phyloP scores from a whole-genome alignment of 2,113 vertebrate genomes.

The Lonchura striata region DNA sequence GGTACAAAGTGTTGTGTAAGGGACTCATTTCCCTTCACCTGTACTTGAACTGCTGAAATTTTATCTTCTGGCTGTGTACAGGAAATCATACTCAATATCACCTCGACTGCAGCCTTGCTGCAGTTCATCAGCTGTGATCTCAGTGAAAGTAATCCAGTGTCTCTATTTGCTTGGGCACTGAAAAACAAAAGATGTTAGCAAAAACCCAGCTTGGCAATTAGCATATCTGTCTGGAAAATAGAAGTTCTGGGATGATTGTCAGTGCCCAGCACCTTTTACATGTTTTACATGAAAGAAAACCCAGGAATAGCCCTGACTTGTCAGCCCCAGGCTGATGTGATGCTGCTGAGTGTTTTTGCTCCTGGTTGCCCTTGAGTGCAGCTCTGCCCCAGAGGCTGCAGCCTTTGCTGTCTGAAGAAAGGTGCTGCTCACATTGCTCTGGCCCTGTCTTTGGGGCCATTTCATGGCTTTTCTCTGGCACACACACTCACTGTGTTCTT shows the following conservation, averaged over 20 bases:
- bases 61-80: neutral
- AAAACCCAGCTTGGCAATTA: neutral
- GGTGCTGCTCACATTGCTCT: neutral
- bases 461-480: neutral
- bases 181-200: neutral
- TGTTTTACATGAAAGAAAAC: neutral
- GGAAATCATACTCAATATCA: neutral
- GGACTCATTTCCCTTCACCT: neutral
- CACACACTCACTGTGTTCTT: neutral
- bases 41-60: constrained; percentile 1
- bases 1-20: neutral
- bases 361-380: neutral
- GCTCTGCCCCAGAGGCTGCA: neutral
- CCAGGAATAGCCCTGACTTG: neutral
- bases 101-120: neutral
- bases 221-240: neutral
- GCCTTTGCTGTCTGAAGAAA: neutral
- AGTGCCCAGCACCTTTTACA: neutral
- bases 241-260: neutral
- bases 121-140: neutral
- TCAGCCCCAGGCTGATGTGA: neutral
- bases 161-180: neutral
- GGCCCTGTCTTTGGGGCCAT: neutral
- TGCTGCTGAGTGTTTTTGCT: neutral
- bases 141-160: neutral